phyloP scores from a whole-genome alignment of 2,888 invertebrate genomes.

The Serrognathus titanus region DNA sequence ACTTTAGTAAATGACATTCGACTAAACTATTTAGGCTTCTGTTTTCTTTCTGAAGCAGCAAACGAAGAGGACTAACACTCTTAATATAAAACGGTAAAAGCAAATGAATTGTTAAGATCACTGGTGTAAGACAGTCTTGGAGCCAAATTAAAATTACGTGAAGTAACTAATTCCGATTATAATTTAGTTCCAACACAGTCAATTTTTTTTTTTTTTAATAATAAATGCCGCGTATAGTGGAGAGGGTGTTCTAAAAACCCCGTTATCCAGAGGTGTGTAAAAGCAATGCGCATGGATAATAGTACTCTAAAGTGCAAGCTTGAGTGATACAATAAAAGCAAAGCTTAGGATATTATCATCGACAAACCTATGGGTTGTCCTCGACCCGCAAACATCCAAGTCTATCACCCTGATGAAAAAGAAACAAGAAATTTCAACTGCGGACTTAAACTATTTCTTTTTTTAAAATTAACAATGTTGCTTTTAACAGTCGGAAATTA shows the following conservation, averaged over 20 bases:
- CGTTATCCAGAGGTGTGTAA: slow-evolving; percentile 5
- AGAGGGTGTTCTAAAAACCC: slow-evolving; percentile 3
- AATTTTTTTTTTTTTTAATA: not conserved
- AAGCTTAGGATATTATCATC: slow-evolving; percentile 37
- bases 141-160: no score
- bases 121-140: no score
- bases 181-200: not conserved
- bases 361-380: slow-evolving; percentile 69
- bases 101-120: no score
- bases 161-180: not conserved
- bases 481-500: no score
- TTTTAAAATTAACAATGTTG: no score
- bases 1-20: no score
- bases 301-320: slow-evolving; percentile 20
- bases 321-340: slow-evolving; percentile 41
- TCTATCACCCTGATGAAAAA: slow-evolving; percentile 57
- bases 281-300: slow-evolving; percentile 3
- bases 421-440: slow-evolving; percentile 22
- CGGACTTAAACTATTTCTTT: not conserved
- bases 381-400: slow-evolving; percentile 64
- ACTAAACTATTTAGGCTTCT: no score
- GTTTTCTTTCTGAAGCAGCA: no score
- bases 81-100: no score
- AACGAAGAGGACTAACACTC: no score
- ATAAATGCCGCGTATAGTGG: not conserved